These are phyloP conservation scores for Campopleginae sp. DNA, from an alignment of 2,888 invertebrate species.

Conservation along the genomic window DNA sequence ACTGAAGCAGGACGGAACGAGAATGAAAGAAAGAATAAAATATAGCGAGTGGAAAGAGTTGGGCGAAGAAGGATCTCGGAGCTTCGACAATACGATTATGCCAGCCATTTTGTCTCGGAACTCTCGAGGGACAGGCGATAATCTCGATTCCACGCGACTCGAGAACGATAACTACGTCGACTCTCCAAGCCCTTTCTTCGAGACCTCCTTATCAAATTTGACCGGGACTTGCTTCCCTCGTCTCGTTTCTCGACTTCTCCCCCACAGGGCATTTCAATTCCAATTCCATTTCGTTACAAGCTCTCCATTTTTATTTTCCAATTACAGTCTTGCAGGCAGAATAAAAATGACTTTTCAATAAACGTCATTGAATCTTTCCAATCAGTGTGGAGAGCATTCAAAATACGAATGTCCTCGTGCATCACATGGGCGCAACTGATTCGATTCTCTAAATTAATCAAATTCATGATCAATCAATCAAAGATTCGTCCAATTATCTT, in stretches of 20 bases:
- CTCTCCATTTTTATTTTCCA: conserved; percentile 3
- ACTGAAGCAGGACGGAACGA: conserved; percentile 28
- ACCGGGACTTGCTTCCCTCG: conserved; percentile 32
- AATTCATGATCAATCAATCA: neutral
- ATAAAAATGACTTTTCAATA: neutral
- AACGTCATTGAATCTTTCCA: neutral
- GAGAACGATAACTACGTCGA: conserved; percentile 59
- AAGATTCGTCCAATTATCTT: neutral
- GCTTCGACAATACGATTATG: conserved; percentile 67
- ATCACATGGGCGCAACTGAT: neutral
- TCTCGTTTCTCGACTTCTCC: conserved; percentile 30
- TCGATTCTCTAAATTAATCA: neutral
- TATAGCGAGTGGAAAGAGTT: conserved; percentile 13
- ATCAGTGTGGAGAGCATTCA: neutral
- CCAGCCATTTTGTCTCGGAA: conserved; percentile 59
- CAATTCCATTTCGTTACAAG: neutral
- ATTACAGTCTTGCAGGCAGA: neutral
- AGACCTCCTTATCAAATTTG: conserved; percentile 63
- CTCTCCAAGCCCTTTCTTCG: conserved; percentile 52
- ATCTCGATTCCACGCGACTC: conserved; percentile 61
- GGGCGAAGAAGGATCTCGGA: conserved; percentile 53
- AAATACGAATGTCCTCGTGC: neutral
- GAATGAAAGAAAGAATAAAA: conserved; percentile 32
- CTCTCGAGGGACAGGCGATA: conserved; percentile 60
- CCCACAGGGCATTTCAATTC: conserved; percentile 19